Percentiles rank a stretch among this genome's conserved stretches.
Conservation (phyloP, 2,113 vertebrate genomes). For the Catharus fuscescens region DNA sequence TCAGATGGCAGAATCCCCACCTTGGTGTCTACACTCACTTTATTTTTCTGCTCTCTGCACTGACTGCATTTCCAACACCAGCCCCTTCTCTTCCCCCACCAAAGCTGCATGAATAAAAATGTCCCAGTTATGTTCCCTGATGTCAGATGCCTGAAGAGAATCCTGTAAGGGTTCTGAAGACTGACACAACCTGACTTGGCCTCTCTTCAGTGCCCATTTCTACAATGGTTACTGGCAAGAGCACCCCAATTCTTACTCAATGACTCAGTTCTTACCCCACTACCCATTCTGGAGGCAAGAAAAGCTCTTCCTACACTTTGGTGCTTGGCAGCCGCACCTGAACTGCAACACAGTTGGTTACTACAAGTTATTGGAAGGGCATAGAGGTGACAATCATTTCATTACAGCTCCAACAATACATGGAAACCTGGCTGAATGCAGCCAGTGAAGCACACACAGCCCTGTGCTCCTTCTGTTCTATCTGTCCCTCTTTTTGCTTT, state of each 20-base stretch:
- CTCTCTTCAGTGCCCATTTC: background rate
- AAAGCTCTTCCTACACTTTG: background rate
- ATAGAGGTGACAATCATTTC: background rate
- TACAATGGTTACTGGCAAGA: background rate
- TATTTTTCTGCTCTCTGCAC: background rate
- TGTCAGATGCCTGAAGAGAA: background rate
- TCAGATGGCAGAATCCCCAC: background rate
- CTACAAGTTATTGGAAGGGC: background rate
- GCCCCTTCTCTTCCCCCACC: background rate
- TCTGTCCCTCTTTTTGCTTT: background rate
- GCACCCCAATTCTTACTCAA: background rate
- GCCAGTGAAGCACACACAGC: background rate
- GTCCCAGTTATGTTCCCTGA: background rate
- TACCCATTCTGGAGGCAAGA: background rate
- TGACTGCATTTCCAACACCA: background rate
- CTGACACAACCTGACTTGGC: background rate
- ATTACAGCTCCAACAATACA: background rate
- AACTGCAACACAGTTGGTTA: background rate
- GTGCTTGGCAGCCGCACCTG: background rate
- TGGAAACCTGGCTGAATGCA: background rate
- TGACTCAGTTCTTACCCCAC: background rate
- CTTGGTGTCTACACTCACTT: background rate
- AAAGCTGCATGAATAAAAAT: background rate
- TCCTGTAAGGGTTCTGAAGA: background rate
- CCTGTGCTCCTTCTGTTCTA: background rate